phyloP scores from a whole-genome alignment of 1,140 invertebrate genomes.

The Fopius arisanus region DNA sequence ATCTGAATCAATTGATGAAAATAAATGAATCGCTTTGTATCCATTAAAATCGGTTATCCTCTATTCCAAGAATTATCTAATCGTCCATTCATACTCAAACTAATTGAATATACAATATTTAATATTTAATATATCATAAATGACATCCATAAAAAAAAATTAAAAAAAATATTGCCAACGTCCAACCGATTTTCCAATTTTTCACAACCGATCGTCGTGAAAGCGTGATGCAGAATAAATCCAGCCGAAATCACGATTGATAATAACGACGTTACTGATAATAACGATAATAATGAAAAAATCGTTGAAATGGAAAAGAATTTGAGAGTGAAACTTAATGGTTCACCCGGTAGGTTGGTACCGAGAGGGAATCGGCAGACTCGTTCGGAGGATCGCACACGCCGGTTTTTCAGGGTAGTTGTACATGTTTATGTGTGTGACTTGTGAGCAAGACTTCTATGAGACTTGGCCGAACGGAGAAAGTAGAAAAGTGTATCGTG shows the following conservation, averaged over 20 bases:
- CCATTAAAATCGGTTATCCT: too few species aligned
- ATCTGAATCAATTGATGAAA: too few species aligned
- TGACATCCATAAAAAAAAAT: too few species aligned
- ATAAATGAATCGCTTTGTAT: too few species aligned
- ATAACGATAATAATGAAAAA: background rate
- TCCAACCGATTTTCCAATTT: too few species aligned
- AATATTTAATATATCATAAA: too few species aligned
- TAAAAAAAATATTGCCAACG: too few species aligned
- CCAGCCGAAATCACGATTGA: background rate
- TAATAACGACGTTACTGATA: background rate
- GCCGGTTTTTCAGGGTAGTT: background rate
- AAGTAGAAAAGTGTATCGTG: constrained; percentile 38
- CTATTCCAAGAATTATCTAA: too few species aligned
- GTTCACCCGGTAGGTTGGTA: background rate
- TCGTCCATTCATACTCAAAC: too few species aligned
- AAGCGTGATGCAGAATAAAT: background rate
- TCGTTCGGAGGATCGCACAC: background rate
- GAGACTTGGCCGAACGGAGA: constrained; percentile 24
- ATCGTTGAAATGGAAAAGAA: background rate
- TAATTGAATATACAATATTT: too few species aligned
- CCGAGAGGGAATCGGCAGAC: background rate
- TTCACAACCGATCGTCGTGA: background rate
- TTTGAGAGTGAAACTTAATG: constrained; percentile 8
- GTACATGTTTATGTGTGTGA: background rate
- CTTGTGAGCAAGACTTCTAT: background rate